A percentile compares a stretch with the other conserved stretches of the same genome.
phyloP scores from a whole-genome alignment of 2,113 vertebrate genomes.

The Dissostichus mawsoni region DNA sequence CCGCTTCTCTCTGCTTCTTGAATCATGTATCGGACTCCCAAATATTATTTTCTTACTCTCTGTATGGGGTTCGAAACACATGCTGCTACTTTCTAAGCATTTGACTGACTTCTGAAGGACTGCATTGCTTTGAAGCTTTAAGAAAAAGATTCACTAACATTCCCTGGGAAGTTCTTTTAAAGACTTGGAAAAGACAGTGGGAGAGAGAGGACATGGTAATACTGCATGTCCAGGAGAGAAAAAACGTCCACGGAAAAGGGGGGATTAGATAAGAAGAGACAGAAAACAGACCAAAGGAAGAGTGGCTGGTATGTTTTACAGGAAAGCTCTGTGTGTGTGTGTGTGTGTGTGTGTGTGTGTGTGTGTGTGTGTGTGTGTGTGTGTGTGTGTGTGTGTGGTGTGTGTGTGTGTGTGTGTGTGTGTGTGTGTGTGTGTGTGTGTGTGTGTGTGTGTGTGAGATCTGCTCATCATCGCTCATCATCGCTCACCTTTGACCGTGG shows the following conservation, averaged over 20 bases:
- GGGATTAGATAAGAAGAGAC: conserved; percentile 67
- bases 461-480: conserved; percentile 1
- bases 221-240: conserved; percentile 40
- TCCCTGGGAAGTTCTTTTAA: conserved; percentile 35
- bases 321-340: conserved; percentile 28
- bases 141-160: conserved; percentile 23
- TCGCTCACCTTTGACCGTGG: conserved; percentile 96
- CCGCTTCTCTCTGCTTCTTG: conserved; percentile 29
- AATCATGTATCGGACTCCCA: conserved; percentile 55
- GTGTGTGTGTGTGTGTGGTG: conserved; percentile 3
- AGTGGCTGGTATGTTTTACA: conserved; percentile 49
- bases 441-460: conserved; percentile 29
- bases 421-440: conserved; percentile 4
- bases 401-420: neutral
- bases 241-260: conserved; percentile 33
- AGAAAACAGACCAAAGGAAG: conserved; percentile 65
- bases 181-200: conserved; percentile 19
- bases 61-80: conserved; percentile 50
- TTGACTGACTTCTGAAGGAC: conserved; percentile 34
- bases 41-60: conserved; percentile 59
- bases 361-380: conserved; percentile 3
- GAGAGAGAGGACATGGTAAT: conserved; percentile 27
- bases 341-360: too few relatives aligned
- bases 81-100: conserved; percentile 38
- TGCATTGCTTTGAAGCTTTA: conserved; percentile 30